Evolutionary conservation across 2,797 vertebrate species (phyloP), one percentile per base, ranked within the genome.

Genomic region (Amniataba percoides): DNA sequence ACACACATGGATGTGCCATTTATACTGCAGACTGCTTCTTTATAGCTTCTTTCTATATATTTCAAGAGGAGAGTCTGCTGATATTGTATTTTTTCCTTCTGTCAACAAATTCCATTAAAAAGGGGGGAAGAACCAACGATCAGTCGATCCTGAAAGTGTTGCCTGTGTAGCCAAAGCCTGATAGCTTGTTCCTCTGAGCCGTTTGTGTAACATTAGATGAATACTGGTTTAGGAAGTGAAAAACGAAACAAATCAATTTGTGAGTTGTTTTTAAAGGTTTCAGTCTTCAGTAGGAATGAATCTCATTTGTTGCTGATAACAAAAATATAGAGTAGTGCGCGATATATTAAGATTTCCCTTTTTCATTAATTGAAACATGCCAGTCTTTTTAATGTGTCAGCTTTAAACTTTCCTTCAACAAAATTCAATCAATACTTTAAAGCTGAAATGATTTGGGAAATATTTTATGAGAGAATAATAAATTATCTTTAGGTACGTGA

Each of bases 1-100:
- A 15, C 53, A 18, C 39, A 74, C 71, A 71, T 25, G 16, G 72
- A 74, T 42, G 12, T 53, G 43, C 13, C 56, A 19, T 77, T 77
- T 27, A 69, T 68, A 40, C 53, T 8, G 25, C 2, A 61, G 34
- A 63, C 74, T 56, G 46, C 9, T 27, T 23, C 51, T 14, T 15
- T 45, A 63, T 77, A 59, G 46, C 9, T 27, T 23, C 51, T 14
- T 15, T 45, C 23, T 25, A 66, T 56, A 27, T 36, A 36, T 36
- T 36, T 36, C n/a, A n/a, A 36, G 8, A 36, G 34, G 8, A 1
- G 34, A 36, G 34, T 36, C 34, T 36, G 34, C 7, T 36, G 34
- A 36, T 36, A 36, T 36, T 36, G 34, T 36, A 36, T 36, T 36
- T 36, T 36, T 36, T 36, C 8, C 34, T 36, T 7, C 34, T 36